Conservation (phyloP, 1,140 invertebrate species). For the Zaprionus taronus region DNA sequence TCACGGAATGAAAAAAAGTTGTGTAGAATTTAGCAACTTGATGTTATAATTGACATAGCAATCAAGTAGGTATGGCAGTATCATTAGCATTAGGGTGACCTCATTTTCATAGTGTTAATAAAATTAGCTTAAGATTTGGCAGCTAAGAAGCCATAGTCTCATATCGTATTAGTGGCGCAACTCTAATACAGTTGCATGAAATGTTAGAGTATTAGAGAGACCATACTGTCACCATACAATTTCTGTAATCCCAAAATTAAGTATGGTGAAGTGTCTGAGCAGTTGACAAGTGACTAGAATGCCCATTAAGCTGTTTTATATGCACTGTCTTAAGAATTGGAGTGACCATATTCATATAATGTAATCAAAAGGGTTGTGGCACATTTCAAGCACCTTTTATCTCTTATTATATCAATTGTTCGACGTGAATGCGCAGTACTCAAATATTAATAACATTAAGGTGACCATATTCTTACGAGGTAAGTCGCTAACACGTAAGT, state of each 20-base stretch:
- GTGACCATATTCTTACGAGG: neutral
- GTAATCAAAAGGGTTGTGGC: neutral
- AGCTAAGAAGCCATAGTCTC: too few relatives aligned
- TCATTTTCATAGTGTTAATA: too few relatives aligned
- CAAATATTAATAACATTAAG: neutral
- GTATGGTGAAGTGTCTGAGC: too few relatives aligned
- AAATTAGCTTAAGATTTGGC: too few relatives aligned
- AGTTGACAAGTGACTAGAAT: too few relatives aligned
- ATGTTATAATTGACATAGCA: neutral
- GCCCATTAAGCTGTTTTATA: neutral
- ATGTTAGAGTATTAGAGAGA: too few relatives aligned
- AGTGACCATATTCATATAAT: neutral
- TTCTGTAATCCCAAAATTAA: too few relatives aligned
- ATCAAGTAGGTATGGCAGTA: neutral
- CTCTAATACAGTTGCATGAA: too few relatives aligned
- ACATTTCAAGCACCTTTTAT: neutral
- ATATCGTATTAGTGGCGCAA: too few relatives aligned
- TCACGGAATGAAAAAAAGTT: neutral
- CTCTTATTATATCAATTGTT: neutral
- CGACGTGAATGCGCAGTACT: neutral
- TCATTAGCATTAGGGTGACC: too few relatives aligned
- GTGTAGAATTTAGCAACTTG: neutral
- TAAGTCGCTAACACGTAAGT: too few relatives aligned
- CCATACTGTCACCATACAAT: too few relatives aligned
- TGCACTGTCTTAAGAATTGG: neutral